These are phyloP conservation scores for Ectemnius cavifrons DNA, from an alignment of 2,888 invertebrate genomes.

Conservation along the genomic window DNA sequence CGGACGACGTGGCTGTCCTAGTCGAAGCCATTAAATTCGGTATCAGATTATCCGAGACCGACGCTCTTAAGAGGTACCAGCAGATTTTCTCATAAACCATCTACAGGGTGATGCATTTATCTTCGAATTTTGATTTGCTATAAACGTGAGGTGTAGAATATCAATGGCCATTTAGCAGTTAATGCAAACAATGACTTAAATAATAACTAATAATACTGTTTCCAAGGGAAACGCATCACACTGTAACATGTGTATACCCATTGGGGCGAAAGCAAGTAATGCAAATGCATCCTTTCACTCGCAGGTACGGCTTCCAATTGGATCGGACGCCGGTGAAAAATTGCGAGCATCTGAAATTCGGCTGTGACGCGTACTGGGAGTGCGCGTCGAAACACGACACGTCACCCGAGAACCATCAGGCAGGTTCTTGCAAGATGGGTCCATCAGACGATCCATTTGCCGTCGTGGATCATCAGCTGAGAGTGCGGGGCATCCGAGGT, in stretches of 20 bases:
- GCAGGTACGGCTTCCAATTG: conserved; percentile 85
- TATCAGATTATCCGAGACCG: conserved; percentile 85
- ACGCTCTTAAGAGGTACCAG: conserved; percentile 78
- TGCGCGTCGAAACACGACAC: conserved; percentile 82
- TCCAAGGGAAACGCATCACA: too few species aligned
- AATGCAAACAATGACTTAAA: not conserved
- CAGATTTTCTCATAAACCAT: not conserved
- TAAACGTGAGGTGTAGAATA: conserved; percentile 2
- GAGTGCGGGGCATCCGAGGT: conserved; percentile 79
- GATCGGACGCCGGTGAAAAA: conserved; percentile 87
- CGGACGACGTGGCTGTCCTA: conserved; percentile 88
- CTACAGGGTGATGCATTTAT: too few species aligned
- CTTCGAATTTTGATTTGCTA: not conserved
- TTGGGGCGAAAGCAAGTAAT: not conserved
- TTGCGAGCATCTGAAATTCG: conserved; percentile 87
- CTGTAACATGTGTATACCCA: not conserved
- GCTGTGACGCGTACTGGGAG: conserved; percentile 83
- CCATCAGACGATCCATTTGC: conserved; percentile 80
- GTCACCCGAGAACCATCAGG: conserved; percentile 83
- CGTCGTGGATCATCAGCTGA: conserved; percentile 80
- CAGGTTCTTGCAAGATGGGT: conserved; percentile 84
- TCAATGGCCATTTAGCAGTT: not conserved
- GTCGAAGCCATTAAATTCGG: conserved; percentile 92
- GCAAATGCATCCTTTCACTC: not conserved
- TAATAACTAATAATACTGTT: not conserved